phyloP scores from a whole-genome alignment of 2,888 invertebrate genomes.

The Gymnosoma rotundatum region DNA sequence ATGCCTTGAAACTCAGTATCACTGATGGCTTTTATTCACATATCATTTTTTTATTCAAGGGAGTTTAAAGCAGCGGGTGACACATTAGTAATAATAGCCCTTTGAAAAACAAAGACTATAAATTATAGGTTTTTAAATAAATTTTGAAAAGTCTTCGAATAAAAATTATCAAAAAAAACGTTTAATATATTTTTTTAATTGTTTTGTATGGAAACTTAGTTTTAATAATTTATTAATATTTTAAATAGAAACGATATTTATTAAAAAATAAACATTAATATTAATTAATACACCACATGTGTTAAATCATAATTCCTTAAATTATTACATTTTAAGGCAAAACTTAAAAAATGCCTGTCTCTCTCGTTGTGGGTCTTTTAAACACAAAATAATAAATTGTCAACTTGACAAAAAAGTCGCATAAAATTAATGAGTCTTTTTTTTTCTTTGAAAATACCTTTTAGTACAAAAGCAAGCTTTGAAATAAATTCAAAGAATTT shows the following conservation, averaged over 20 bases:
- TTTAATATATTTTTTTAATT: no score
- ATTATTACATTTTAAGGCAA: conserved; percentile 32
- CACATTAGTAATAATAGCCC: no score
- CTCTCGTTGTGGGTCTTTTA: not conserved
- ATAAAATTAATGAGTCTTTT: conserved; percentile 64
- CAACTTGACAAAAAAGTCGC: conserved; percentile 31
- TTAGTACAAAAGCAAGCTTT: conserved; percentile 17
- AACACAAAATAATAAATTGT: conserved; percentile 54
- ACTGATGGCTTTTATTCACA: no score
- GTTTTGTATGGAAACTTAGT: not conserved
- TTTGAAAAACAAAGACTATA: no score
- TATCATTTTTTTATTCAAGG: no score
- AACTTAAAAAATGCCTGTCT: conserved; percentile 2
- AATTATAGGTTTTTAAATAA: no score
- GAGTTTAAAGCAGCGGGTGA: no score
- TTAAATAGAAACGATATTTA: not conserved
- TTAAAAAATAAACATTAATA: conserved; percentile 42
- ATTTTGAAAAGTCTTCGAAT: no score
- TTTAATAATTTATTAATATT: not conserved
- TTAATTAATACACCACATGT: conserved; percentile 61
- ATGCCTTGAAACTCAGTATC: no score
- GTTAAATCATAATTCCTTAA: conserved; percentile 61
- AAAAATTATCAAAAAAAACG: no score
- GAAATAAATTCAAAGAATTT: conserved; percentile 54
- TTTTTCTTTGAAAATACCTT: conserved; percentile 31